Evolutionary conservation across 2,797 vertebrate genomes (phyloP).

Genomic region (Orestias chungarensis): DNA sequence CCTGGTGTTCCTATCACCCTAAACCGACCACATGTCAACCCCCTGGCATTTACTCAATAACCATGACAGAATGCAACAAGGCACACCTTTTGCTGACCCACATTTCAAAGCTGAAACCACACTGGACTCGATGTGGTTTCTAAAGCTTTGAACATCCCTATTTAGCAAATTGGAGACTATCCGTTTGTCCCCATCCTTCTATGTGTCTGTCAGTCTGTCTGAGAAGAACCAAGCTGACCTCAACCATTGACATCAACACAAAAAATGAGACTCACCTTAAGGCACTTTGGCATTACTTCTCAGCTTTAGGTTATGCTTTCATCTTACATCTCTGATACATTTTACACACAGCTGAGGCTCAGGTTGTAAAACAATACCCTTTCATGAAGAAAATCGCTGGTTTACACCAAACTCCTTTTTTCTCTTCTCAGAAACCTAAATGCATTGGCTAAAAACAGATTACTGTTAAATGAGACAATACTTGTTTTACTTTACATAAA

Average conservation of each 20-base stretch:
- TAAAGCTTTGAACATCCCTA: too few relatives aligned
- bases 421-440: not conserved
- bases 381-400: not conserved
- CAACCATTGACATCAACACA: not conserved
- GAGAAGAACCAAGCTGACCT: not conserved
- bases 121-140: too few relatives aligned
- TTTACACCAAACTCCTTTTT: not conserved
- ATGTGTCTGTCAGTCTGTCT: not conserved
- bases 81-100: too few relatives aligned
- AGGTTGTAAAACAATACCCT: not conserved
- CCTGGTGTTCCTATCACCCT: too few relatives aligned
- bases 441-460: not conserved
- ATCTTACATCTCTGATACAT: not conserved
- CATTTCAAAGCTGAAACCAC: too few relatives aligned
- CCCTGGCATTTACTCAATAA: too few relatives aligned
- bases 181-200: too few relatives aligned
- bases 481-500: constrained; percentile 2
- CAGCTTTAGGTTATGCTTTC: not conserved
- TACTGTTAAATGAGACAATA: not conserved
- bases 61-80: too few relatives aligned
- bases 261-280: not conserved
- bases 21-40: too few relatives aligned
- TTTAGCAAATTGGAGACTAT: too few relatives aligned
- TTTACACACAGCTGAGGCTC: not conserved
- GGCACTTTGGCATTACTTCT: not conserved